phyloP scores from a whole-genome alignment of 2,113 vertebrate genomes.

The Oxygymnocypris stewartii region DNA sequence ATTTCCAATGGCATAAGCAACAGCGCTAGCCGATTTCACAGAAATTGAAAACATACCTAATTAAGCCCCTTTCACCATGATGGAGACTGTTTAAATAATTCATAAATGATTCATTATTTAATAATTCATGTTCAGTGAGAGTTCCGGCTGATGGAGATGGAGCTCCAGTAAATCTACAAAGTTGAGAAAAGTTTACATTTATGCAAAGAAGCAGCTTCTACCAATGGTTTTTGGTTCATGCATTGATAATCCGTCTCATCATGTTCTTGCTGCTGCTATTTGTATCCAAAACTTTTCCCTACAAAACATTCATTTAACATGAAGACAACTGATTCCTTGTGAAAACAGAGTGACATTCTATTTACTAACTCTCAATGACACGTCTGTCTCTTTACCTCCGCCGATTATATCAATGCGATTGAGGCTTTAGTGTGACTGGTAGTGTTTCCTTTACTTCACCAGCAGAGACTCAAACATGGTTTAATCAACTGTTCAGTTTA shows the following conservation, averaged over 20 bases:
- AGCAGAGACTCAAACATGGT: constrained; percentile 48
- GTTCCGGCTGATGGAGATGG: not conserved
- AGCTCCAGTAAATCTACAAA: not conserved
- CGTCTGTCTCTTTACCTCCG: not conserved
- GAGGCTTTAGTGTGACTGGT: not conserved
- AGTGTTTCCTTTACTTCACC: constrained; percentile 20
- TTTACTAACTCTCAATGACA: not conserved
- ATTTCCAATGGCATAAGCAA: not conserved
- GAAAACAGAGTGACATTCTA: not conserved
- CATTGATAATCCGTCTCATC: not conserved
- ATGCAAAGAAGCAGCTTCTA: not conserved
- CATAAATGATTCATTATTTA: not conserved
- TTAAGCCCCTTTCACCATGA: not conserved
- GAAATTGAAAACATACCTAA: not conserved
- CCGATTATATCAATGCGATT: not conserved
- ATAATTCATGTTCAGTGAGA: not conserved
- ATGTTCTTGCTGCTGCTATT: not conserved
- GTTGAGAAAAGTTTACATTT: not conserved
- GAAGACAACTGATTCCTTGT: not conserved
- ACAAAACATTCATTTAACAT: not conserved
- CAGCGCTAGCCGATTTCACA: not conserved
- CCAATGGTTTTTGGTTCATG: not conserved
- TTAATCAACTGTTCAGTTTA: constrained; percentile 66
- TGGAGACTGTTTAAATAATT: not conserved
- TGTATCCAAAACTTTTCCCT: not conserved